Base-by-base conservation (phyloP, 2,113 vertebrate species). In the Tauraco erythrolophus region DNA sequence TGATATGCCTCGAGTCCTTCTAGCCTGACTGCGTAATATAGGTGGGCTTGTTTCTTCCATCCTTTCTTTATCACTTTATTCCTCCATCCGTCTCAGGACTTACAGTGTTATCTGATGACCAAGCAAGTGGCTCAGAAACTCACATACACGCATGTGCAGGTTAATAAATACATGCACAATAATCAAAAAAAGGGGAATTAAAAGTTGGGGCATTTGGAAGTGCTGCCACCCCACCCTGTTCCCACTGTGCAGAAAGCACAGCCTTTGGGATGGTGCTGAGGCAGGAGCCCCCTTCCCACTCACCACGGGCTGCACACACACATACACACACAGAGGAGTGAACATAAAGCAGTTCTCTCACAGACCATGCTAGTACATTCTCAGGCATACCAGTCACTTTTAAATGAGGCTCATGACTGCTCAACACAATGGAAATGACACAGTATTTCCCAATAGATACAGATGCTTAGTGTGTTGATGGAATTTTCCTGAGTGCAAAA, bases 131-230 rank as follows among this genome's bases (percentile, higher is more conserved):
- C 25, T 86, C 45, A 43, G 27, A 76, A 91, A 41, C 30, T 60
- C 45, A 60, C 4, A 9, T 15, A 61, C 1, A 0, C 2, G 1
- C 0, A 1, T 11, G 23, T 56, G 35, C 74, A 58, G 21, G 21
- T 70, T 76, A 85, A 81, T 17, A 28, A 85, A 81, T 17, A 28
- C 4, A 58, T 24, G 25, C 45, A 33, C 43, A 41, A 41, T 35
- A 82, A 51, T 24, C 0, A 37, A 46, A 75, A 70, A 46, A 65
- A 17, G 2, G 2, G 3, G 61, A 70, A 80, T 27, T 57, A 35
- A 30, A 70, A 60, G 76, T 33, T 64, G n/a, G 8, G 8, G 30
- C 25, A 41, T 54, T 64, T 48, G 25, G 82, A 81, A 71, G 18
- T 27, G n/a, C 57, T 77, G 31, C 31, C 22, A 33, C 8, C 18